Conservation (phyloP, 64 coral and sea anemone species). For the Orbicella faveolata region DNA sequence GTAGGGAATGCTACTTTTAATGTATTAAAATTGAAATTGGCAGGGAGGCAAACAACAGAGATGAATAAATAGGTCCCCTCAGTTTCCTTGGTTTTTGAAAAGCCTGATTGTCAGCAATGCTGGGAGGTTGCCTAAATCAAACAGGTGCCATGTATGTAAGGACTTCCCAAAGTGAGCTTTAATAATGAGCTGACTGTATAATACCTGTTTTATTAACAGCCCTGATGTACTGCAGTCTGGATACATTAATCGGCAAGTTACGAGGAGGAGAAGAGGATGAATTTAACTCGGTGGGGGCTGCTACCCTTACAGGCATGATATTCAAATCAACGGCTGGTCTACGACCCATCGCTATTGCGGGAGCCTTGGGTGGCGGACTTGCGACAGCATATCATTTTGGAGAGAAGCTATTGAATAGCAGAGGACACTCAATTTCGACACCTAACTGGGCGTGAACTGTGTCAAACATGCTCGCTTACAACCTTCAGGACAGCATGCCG, state of each 20-base stretch:
- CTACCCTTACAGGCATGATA: conserved; percentile 83
- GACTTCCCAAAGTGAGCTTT: no score
- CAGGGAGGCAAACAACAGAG: no score
- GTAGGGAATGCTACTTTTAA: no score
- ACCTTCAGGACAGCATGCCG: background rate
- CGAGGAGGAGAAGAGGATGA: conserved; percentile 88
- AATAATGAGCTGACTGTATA: background rate
- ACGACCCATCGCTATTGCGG: conserved; percentile 90
- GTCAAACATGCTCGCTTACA: background rate
- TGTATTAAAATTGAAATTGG: no score
- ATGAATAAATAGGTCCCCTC: no score
- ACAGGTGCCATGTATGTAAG: no score
- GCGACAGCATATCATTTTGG: conserved; percentile 91
- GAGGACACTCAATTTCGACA: conserved; percentile 83
- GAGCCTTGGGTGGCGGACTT: conserved; percentile 78
- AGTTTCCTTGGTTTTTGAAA: no score
- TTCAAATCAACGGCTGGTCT: conserved; percentile 97
- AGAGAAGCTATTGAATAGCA: conserved; percentile 83
- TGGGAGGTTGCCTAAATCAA: no score
- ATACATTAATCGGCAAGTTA: conserved; percentile 83
- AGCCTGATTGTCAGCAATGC: no score
- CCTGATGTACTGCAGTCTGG: conserved; percentile 96
- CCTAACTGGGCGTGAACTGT: conserved; percentile 85
- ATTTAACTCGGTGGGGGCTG: conserved; percentile 90
- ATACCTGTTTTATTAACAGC: conserved; percentile 46